Base-by-base conservation (phyloP, 1,140 invertebrate genomes). In the Spodoptera frugiperda region DNA sequence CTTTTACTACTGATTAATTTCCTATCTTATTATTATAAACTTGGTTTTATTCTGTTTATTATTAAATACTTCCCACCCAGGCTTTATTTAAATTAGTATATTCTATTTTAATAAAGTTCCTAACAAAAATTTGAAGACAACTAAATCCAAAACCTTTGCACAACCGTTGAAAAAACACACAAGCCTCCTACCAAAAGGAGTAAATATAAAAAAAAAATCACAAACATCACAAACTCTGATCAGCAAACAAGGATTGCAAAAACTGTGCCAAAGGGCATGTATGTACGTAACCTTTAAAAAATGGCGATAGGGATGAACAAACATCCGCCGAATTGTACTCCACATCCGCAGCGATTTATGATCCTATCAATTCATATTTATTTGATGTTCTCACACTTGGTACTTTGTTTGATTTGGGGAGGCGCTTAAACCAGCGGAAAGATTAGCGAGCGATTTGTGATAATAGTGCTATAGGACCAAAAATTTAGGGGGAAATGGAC, bases 351-450 rank as follows among this genome's bases (percentile, higher is more conserved):
- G 14, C 59, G 53, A 78, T 81, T 78, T 81, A 81, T 76, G 68
- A 78, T 76, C 67, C 59, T 83, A 83, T 82, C 77, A 80, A 78
- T 81, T 83, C 75, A 83, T 81, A 83, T 83, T 81, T 83, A 79
- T 83, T 83, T 83, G 78, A 72, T 76, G 71, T 83, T 83, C 82
- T 81, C 82, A 83, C 78, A 76, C 71, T 73, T 17, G 30, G 53
- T 25, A 17, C 11, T 5, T 17, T 59, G 71, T 73, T 67, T 67
- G 63, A n/a, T 67, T 49, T 19, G 14, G 63, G 4, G 70, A 2
- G 33, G 71, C n/a, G 0, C 11, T 57, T 11, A 44, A 48, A 48
- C 9, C 8, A 10, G 53, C 68, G 68, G 17, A 5, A 12, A 10
- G 4, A 39, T 39, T 6, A 39, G 63, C 3, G 10, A 67, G 63